These are phyloP conservation scores for Dicentrarchus labrax DNA, from an alignment of 2,113 vertebrate species.

Conservation along the genomic window DNA sequence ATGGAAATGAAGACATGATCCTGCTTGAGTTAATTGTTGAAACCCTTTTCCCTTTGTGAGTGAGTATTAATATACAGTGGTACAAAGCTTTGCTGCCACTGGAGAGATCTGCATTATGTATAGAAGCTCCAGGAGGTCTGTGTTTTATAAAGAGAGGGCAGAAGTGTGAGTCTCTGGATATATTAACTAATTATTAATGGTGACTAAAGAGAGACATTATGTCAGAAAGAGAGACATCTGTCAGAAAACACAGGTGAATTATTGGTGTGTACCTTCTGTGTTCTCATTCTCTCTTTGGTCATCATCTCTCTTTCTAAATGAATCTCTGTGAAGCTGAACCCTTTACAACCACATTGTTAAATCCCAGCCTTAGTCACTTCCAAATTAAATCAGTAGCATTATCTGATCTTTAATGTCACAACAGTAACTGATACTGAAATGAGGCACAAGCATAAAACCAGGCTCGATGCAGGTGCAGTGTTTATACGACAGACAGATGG, in stretches of 20 bases:
- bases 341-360: background rate
- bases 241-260: background rate
- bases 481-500: conserved; percentile 9
- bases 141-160: conserved; percentile 12
- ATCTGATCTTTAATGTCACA: background rate
- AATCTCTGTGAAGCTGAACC: background rate
- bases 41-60: conserved; percentile 9
- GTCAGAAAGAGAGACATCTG: background rate
- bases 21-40: conserved; percentile 7
- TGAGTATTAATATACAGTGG: background rate
- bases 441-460: background rate
- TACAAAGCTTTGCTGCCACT: conserved; percentile 7
- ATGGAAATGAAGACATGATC: conserved; percentile 30
- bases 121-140: conserved; percentile 12
- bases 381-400: background rate
- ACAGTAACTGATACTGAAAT: background rate
- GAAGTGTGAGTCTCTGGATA: conserved; percentile 10
- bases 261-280: conserved; percentile 7
- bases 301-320: background rate
- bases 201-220: background rate
- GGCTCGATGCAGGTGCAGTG: background rate
- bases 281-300: background rate
- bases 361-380: background rate
- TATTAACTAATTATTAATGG: conserved; percentile 33
- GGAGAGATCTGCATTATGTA: conserved; percentile 26